Evolutionary conservation across 2,888 invertebrate species (phyloP).

Genomic region (Oligia strigilis): DNA sequence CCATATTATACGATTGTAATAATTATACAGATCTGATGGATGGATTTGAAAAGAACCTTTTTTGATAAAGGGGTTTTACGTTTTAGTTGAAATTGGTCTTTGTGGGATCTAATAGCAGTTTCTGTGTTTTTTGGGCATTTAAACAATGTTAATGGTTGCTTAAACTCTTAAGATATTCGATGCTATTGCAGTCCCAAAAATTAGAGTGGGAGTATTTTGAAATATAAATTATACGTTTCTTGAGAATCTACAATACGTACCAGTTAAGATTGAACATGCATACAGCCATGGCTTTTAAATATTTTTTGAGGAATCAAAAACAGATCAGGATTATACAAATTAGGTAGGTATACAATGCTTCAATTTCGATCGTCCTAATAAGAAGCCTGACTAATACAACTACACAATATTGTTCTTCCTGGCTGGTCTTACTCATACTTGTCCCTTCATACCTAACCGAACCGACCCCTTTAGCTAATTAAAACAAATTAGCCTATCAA

Average conservation of each 20-base stretch:
- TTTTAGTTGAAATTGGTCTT: slow-evolving; percentile 50
- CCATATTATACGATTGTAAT: slow-evolving; percentile 66
- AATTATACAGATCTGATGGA: slow-evolving; percentile 66
- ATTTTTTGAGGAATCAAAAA: neutral
- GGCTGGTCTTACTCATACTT: slow-evolving; percentile 21
- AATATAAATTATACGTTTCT: slow-evolving; percentile 9
- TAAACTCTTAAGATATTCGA: slow-evolving; percentile 21
- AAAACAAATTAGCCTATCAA: slow-evolving; percentile 61
- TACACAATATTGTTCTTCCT: neutral
- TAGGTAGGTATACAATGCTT: neutral
- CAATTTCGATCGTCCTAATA: neutral
- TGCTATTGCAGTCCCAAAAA: slow-evolving; percentile 30
- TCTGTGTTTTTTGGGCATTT: slow-evolving; percentile 36
- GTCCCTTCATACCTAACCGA: neutral
- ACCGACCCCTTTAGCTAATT: slow-evolving; percentile 51
- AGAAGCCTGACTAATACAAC: neutral
- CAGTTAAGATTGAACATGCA: neutral
- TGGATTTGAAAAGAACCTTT: slow-evolving; percentile 62
- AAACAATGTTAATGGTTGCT: slow-evolving; percentile 38
- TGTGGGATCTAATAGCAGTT: slow-evolving; percentile 32
- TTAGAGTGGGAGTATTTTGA: slow-evolving; percentile 6
- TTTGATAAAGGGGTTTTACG: slow-evolving; percentile 59
- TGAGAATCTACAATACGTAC: neutral
- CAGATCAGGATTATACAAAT: too few relatives aligned
- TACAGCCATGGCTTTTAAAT: too few relatives aligned